Conservation (phyloP, 2,797 vertebrate species). For the Falco columbarius region DNA sequence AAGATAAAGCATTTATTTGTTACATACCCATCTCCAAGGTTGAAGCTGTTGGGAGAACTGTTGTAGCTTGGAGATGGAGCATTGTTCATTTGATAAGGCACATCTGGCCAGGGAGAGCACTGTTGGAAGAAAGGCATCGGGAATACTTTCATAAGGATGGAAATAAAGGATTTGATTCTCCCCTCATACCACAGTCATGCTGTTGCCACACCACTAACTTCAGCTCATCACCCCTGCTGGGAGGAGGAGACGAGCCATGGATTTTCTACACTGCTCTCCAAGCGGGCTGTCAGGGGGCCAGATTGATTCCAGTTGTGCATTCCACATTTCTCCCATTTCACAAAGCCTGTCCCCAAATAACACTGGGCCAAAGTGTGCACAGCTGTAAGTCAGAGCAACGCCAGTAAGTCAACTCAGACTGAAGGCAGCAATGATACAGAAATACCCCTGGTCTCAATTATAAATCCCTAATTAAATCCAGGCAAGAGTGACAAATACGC, state of each 20-base stretch:
- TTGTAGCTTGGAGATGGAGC: slow-evolving; percentile 88
- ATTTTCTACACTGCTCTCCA: slow-evolving; percentile 48
- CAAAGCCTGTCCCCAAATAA: slow-evolving; percentile 70
- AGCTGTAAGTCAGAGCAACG: slow-evolving; percentile 61
- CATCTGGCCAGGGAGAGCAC: slow-evolving; percentile 94
- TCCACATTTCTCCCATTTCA: slow-evolving; percentile 66
- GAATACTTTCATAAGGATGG: slow-evolving; percentile 60
- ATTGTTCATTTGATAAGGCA: slow-evolving; percentile 83
- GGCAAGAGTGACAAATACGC: slow-evolving; percentile 45
- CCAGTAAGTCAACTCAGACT: slow-evolving; percentile 61
- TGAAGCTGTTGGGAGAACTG: slow-evolving; percentile 87
- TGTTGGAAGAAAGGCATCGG: slow-evolving; percentile 69
- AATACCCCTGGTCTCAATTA: slow-evolving; percentile 62
- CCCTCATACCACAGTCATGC: slow-evolving; percentile 60
- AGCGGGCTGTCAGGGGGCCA: slow-evolving; percentile 2
- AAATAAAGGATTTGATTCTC: slow-evolving; percentile 38
- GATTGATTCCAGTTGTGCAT: slow-evolving; percentile 67
- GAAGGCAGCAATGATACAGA: slow-evolving; percentile 49
- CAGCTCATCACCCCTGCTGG: slow-evolving; percentile 52
- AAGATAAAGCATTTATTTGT: slow-evolving; percentile 56
- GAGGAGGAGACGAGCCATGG: slow-evolving; percentile 48
- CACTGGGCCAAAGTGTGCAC: slow-evolving; percentile 67
- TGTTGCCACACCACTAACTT: slow-evolving; percentile 58
- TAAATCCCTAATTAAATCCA: slow-evolving; percentile 57
- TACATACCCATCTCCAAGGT: slow-evolving; percentile 88